A percentile compares a stretch with the other conserved stretches of the same genome.
phyloP scores from a whole-genome alignment of 2,113 vertebrate species.

The Nestor notabilis region DNA sequence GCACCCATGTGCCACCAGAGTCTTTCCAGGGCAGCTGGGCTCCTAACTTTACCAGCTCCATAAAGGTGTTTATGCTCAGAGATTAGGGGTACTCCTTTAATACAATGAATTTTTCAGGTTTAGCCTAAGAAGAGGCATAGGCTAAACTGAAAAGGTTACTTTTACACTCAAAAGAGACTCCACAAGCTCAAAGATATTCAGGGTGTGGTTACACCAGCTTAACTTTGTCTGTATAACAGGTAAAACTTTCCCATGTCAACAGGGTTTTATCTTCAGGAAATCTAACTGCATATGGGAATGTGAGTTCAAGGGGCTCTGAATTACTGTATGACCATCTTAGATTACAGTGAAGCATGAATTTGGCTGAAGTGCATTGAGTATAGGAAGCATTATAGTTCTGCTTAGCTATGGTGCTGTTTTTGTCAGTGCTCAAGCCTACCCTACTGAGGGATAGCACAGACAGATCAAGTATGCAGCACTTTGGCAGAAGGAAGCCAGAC shows the following conservation, averaged over 20 bases:
- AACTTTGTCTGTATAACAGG: background rate
- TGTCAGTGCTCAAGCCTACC: slow-evolving; percentile 14
- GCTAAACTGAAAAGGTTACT: background rate
- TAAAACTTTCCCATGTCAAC: slow-evolving; percentile 61
- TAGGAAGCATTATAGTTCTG: slow-evolving; percentile 55
- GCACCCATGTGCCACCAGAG: background rate
- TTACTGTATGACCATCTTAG: slow-evolving; percentile 56
- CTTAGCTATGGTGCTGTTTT: slow-evolving; percentile 38
- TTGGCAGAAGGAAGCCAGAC: slow-evolving; percentile 26
- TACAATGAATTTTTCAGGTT: background rate
- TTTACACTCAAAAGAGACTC: background rate
- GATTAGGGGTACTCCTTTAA: background rate
- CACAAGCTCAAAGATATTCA: background rate
- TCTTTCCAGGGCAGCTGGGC: background rate
- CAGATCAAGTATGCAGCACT: slow-evolving; percentile 17
- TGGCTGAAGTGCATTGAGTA: slow-evolving; percentile 1
- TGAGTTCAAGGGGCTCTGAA: slow-evolving; percentile 45
- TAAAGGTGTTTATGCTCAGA: background rate
- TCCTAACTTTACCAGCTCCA: background rate
- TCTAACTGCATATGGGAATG: slow-evolving; percentile 49
- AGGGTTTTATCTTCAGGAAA: slow-evolving; percentile 60
- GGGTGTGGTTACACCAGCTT: slow-evolving; percentile 14
- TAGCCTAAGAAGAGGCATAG: background rate
- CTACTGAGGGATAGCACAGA: slow-evolving; percentile 2
- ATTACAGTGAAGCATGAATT: slow-evolving; percentile 48